Evolutionary conservation across 2,797 vertebrate species (phyloP).

Genomic region (Xyrichtys novacula): DNA sequence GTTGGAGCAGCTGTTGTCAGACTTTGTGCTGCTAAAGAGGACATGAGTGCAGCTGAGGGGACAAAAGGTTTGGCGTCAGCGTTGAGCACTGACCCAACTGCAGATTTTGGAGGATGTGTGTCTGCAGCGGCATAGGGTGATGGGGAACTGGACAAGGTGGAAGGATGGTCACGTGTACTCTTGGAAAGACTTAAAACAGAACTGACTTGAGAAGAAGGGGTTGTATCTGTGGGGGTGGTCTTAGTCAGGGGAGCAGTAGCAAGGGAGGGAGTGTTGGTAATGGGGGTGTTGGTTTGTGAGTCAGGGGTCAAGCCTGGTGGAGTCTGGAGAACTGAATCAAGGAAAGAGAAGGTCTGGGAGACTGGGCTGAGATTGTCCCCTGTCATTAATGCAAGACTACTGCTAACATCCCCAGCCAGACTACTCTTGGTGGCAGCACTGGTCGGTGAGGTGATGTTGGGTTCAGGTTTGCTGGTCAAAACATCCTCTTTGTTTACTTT

Average conservation of each 20-base stretch:
- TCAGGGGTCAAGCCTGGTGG: constrained; percentile 74
- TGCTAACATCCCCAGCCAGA: constrained; percentile 42
- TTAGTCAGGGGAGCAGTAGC: constrained; percentile 53
- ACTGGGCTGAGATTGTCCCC: constrained; percentile 80
- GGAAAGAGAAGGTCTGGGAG: constrained; percentile 83
- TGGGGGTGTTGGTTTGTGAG: constrained; percentile 68
- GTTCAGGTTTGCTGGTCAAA: constrained; percentile 42
- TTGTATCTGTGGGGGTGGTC: constrained; percentile 50
- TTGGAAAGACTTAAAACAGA: constrained; percentile 39
- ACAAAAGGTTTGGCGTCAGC: constrained; percentile 77
- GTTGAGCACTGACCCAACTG: constrained; percentile 71
- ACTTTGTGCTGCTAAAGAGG: constrained; percentile 25
- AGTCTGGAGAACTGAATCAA: constrained; percentile 83
- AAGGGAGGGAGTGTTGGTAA: constrained; percentile 65
- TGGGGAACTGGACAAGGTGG: constrained; percentile 22
- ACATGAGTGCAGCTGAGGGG: constrained; percentile 58
- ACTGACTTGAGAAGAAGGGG: constrained; percentile 42
- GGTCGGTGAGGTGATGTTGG: constrained; percentile 2
- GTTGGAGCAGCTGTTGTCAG: neutral
- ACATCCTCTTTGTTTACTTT: constrained; percentile 44
- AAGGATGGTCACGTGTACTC: constrained; percentile 48
- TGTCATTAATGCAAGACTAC: constrained; percentile 67
- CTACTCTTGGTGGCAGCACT: constrained; percentile 26
- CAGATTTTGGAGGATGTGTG: constrained; percentile 12
- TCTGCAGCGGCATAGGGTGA: constrained; percentile 14